Base-by-base conservation (phyloP, 1,140 invertebrate genomes). In the Listronotus oregonensis region DNA sequence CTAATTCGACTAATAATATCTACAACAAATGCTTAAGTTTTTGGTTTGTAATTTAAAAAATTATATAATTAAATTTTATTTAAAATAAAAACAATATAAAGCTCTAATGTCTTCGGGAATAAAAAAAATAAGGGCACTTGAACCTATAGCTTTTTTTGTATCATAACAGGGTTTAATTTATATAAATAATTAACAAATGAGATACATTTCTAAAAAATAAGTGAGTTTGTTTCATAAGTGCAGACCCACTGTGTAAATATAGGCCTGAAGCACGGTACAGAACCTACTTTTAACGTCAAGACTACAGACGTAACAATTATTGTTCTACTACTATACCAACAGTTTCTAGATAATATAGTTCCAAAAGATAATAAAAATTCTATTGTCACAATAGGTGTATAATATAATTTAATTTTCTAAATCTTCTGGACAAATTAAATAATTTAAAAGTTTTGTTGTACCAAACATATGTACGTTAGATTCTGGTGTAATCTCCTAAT, bases 361-460 rank as follows among this genome's bases (percentile, higher is more conserved):
- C 67, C 66, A 64, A 70, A 68, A 74, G 61, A 67, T 69, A 67
- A 74, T 73, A 73, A 74, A 75, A 75, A 74, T 73, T 69, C 74
- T 75, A 75, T 75, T 75, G 74, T 75, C 74, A 67, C 71, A 74
- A 72, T 59, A 67, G 67, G 66, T 63, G 58, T 67, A 71, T 72
- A 70, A 68, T 71, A 67, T 66, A 69, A 73, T 65, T 64, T 67
- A 58, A 64, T 49, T 63, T 69, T 71, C 68, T 69, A 69, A 56
- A 59, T 63, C 68, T 66, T 64, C 40, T 68, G 69, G 66, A 67
- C 69, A 68, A 70, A 64, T 11, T 65, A 61, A 59, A 59, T 58
- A 40, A 37, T 37, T 67, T 62, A 52, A 47, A 62, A 27, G 21
- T 44, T 32, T 15, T 65, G 31, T 54, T 56, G 31, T 62, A 63